These are phyloP conservation scores for Aurelia aurita DNA, from an alignment of 30 jellyfish, hydroid and myxozoan species.

Conservation along the genomic window DNA sequence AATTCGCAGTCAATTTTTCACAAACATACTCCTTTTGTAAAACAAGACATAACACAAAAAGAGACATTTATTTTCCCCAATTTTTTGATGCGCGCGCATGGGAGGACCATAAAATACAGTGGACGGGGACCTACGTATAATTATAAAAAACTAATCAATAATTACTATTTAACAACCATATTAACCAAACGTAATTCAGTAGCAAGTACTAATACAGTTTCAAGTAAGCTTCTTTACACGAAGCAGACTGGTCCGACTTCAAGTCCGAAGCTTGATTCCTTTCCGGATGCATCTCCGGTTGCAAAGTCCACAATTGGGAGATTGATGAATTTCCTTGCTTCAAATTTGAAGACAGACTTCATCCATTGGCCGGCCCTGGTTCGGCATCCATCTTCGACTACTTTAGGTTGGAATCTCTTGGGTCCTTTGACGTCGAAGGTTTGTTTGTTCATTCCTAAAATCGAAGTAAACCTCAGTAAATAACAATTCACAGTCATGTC, in stretches of 20 bases:
- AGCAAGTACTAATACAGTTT: slow-evolving; percentile 28
- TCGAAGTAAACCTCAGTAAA: too few relatives aligned
- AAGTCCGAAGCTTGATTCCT: slow-evolving; percentile 85
- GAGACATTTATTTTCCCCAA: slow-evolving; percentile 17
- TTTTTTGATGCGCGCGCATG: slow-evolving; percentile 83
- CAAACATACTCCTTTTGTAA: too few relatives aligned
- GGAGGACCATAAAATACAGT: slow-evolving; percentile 87
- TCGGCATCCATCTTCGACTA: slow-evolving; percentile 86
- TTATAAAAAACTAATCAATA: slow-evolving; percentile 34
- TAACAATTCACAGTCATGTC: too few relatives aligned
- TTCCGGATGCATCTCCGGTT: slow-evolving; percentile 72
- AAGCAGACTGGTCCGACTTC: slow-evolving; percentile 98
- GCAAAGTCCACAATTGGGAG: slow-evolving; percentile 96
- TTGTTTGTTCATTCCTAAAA: slow-evolving; percentile 68
- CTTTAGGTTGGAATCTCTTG: slow-evolving; percentile 67
- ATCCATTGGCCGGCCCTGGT: slow-evolving; percentile 66
- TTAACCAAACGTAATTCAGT: slow-evolving; percentile 52
- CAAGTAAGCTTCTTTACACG: slow-evolving; percentile 19
- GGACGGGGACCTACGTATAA: slow-evolving; percentile 71
- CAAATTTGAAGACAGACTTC: slow-evolving; percentile 83
- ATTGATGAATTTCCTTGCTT: slow-evolving; percentile 79
- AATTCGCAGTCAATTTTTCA: too few relatives aligned
- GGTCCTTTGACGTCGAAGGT: slow-evolving; percentile 71
- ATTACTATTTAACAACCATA: slow-evolving; percentile 58
- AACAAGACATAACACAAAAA: not conserved